phyloP scores from a whole-genome alignment of 2,888 invertebrate species.

The Nymphalis c-album region DNA sequence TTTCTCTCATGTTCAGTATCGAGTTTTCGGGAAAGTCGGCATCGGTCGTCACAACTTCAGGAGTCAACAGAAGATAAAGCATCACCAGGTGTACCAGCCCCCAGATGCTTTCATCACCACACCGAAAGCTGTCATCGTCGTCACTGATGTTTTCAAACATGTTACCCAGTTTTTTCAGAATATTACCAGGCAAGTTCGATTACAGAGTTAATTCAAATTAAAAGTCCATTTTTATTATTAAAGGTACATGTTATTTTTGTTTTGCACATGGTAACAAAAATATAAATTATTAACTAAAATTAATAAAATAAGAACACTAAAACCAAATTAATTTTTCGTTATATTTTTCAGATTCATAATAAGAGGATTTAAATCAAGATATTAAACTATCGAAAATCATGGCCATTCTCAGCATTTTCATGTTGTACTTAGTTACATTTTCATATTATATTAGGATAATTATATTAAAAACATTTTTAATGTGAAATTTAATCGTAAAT shows the following conservation, averaged over 20 bases:
- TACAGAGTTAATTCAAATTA: no score
- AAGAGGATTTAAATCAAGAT: constrained; percentile 39
- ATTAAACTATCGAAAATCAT: neutral
- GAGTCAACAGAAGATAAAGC: constrained; percentile 57
- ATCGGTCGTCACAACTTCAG: constrained; percentile 69
- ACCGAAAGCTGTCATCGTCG: constrained; percentile 51
- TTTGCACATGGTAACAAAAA: no score
- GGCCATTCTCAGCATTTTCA: neutral
- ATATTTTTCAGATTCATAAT: constrained; percentile 50
- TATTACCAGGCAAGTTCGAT: constrained; percentile 50
- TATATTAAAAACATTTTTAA: constrained; percentile 6
- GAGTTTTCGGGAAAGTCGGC: constrained; percentile 56
- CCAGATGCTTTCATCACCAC: constrained; percentile 42
- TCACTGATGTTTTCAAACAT: constrained; percentile 47
- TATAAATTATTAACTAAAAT: no score
- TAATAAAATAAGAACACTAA: neutral
- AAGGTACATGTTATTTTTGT: no score
- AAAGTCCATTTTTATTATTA: no score
- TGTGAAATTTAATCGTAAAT: constrained; percentile 17
- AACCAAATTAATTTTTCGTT: constrained; percentile 9
- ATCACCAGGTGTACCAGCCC: constrained; percentile 58
- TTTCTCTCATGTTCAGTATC: constrained; percentile 52
- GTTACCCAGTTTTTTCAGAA: constrained; percentile 55
- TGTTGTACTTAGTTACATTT: neutral
- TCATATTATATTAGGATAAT: neutral